A percentile compares a stretch with the other conserved stretches of the same genome.
Conservation (phyloP, 1,140 invertebrate species). For the Ruditapes philippinarum region DNA sequence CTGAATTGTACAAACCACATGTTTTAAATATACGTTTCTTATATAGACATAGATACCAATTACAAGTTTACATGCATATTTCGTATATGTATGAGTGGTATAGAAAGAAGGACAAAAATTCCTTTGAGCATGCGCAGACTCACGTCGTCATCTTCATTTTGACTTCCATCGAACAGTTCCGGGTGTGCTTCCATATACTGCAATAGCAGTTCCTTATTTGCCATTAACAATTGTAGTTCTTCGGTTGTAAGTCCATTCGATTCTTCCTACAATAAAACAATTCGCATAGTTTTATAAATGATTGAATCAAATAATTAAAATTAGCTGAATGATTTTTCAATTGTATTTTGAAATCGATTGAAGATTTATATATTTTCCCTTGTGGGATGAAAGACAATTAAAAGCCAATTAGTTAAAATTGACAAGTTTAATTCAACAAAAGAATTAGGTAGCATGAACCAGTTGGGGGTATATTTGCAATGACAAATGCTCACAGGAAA, state of each 20-base stretch:
- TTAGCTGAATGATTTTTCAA: too few relatives aligned
- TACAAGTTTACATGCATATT: too few relatives aligned
- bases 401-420: background rate
- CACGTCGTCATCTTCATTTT: background rate
- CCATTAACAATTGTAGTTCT: background rate
- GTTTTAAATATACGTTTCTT: too few relatives aligned
- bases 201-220: slow-evolving; percentile 1
- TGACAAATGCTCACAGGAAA: background rate
- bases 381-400: too few relatives aligned
- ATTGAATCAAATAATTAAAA: too few relatives aligned
- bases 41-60: too few relatives aligned
- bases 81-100: too few relatives aligned
- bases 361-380: too few relatives aligned
- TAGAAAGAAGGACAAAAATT: background rate
- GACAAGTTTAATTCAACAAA: background rate
- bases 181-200: background rate
- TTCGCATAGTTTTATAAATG: too few relatives aligned
- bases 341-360: too few relatives aligned
- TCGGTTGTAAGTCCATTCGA: background rate
- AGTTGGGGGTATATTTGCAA: background rate
- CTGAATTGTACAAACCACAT: too few relatives aligned
- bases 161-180: background rate
- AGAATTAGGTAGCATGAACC: too few relatives aligned
- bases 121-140: slow-evolving; percentile 15
- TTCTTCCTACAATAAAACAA: background rate